phyloP scores from a whole-genome alignment of 2,888 invertebrate genomes.

The Agrilus biguttatus region DNA sequence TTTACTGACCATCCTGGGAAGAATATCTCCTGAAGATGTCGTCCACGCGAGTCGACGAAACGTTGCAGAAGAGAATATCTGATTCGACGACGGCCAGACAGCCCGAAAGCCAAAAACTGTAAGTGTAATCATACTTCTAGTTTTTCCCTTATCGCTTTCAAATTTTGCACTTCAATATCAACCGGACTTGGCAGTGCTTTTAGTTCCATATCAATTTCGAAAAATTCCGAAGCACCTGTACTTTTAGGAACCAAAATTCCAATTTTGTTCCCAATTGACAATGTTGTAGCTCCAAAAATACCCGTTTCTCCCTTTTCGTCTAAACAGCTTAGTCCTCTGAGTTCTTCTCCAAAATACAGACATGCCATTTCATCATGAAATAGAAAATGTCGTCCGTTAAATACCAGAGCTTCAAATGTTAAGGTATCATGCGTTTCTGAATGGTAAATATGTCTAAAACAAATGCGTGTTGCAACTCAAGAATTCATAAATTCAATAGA shows the following conservation, averaged over 20 bases:
- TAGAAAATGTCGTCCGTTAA: conserved; percentile 22
- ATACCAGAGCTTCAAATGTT: conserved; percentile 22
- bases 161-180: conserved; percentile 17
- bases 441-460: conserved; percentile 7
- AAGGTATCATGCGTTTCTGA: conserved; percentile 19
- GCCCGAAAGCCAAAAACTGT: too few species aligned
- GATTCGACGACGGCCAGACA: too few species aligned
- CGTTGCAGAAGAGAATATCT: too few species aligned
- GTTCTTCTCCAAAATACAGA: conserved; percentile 19
- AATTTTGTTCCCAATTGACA: conserved; percentile 19
- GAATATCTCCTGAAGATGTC: too few species aligned
- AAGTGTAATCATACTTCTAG: conserved; percentile 20
- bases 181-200: conserved; percentile 15
- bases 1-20: too few species aligned
- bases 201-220: conserved; percentile 20
- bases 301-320: conserved; percentile 15
- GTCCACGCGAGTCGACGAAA: too few species aligned
- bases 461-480: background rate
- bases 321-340: conserved; percentile 21
- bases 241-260: conserved; percentile 21
- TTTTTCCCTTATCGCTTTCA: conserved; percentile 17
- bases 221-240: conserved; percentile 15
- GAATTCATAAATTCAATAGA: too few species aligned
- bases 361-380: conserved; percentile 28
- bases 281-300: conserved; percentile 19